These are phyloP conservation scores for Istiophorus platypterus DNA, from an alignment of 2,113 vertebrate genomes.

Conservation along the genomic window DNA sequence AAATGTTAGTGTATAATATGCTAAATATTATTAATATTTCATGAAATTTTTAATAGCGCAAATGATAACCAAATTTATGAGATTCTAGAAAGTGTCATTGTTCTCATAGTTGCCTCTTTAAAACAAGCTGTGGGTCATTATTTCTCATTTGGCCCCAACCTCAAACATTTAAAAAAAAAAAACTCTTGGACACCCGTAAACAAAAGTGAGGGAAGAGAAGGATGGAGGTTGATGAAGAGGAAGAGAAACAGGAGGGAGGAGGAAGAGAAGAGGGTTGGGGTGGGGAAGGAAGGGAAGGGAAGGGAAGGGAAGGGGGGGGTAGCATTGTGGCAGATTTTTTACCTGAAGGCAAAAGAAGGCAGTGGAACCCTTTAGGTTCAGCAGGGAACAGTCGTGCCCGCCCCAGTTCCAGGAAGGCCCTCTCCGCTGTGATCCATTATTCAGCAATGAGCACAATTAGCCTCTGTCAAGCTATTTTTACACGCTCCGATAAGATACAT, in stretches of 20 bases:
- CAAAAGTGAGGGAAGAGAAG: neutral
- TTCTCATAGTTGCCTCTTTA: neutral
- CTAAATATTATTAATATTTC: too few species aligned
- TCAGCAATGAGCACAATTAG: constrained; percentile 86
- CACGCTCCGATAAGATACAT: constrained; percentile 78
- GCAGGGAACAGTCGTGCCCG: constrained; percentile 74
- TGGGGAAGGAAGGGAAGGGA: neutral
- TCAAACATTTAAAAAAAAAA: neutral
- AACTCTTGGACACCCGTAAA: constrained; percentile 18
- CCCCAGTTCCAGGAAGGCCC: constrained; percentile 83
- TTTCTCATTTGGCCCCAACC: neutral
- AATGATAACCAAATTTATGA: neutral
- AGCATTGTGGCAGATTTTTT: constrained; percentile 79
- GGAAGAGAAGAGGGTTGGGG: constrained; percentile 3
- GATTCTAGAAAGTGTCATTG: neutral
- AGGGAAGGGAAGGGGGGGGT: neutral
- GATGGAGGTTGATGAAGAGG: constrained; percentile 27
- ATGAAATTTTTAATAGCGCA: neutral
- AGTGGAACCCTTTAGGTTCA: constrained; percentile 78
- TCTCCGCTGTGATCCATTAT: constrained; percentile 85
- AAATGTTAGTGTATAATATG: neutral
- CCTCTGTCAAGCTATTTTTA: constrained; percentile 82
- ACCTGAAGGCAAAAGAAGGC: constrained; percentile 82
- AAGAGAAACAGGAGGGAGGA: constrained; percentile 22
- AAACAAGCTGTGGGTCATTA: neutral